Percentiles rank a stretch among this genome's conserved stretches.
Evolutionary conservation across 2,797 vertebrate genomes (phyloP).

Genomic region (Characodon lateralis): DNA sequence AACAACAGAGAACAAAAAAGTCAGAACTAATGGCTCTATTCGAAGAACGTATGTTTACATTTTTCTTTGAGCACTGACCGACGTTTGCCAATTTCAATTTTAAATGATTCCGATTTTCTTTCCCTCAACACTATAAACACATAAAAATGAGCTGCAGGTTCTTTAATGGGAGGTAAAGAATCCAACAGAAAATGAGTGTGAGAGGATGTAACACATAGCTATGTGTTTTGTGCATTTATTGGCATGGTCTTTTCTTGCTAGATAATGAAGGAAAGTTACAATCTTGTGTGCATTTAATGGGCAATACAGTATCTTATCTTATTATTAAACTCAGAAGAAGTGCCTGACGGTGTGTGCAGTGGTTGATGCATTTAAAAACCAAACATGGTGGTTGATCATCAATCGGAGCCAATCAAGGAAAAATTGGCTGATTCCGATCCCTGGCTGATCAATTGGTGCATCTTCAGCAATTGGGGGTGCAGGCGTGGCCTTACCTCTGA

Average conservation of each 20-base stretch:
- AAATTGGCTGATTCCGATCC: not conserved
- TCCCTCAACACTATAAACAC: not conserved
- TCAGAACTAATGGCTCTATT: not conserved
- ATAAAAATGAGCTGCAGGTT: too few species aligned
- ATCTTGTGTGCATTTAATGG: not conserved
- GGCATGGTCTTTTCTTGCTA: not conserved
- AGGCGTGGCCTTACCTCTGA: slow-evolving; percentile 88
- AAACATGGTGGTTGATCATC: not conserved
- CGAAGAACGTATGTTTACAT: too few species aligned
- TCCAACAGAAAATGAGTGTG: not conserved
- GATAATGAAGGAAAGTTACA: not conserved
- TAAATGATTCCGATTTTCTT: not conserved
- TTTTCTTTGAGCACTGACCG: not conserved
- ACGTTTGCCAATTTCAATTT: not conserved
- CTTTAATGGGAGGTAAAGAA: too few species aligned
- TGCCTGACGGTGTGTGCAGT: not conserved
- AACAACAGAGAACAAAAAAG: not conserved
- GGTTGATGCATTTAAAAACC: not conserved
- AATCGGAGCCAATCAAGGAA: too few species aligned
- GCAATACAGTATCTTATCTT: not conserved
- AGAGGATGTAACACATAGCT: not conserved
- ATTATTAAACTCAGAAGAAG: not conserved
- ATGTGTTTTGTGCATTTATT: not conserved
- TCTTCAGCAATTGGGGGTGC: not conserved
- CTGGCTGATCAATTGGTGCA: not conserved